phyloP scores from a whole-genome alignment of 2,888 invertebrate genomes.

The Crossocerus cetratus region DNA sequence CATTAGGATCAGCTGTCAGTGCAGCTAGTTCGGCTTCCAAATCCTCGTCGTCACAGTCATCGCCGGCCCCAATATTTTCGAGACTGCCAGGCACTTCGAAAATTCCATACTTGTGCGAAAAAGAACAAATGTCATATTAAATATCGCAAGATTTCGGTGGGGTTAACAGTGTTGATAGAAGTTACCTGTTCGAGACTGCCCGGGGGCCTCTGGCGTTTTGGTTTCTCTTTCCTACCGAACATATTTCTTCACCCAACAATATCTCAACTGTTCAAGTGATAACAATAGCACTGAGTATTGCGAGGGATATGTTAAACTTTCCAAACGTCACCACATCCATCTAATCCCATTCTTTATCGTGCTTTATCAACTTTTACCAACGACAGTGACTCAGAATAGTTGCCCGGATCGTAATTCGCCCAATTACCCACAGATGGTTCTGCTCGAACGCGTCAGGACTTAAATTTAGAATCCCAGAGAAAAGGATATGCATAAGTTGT shows the following conservation, averaged over 20 bases:
- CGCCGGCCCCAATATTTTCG: constrained; percentile 80
- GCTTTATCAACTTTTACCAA: too few relatives aligned
- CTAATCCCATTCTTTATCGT: too few relatives aligned
- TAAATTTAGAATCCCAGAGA: too few relatives aligned
- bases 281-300: background rate
- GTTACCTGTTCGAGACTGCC: constrained; percentile 70
- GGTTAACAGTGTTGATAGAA: constrained; percentile 13
- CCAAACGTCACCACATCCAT: too few relatives aligned
- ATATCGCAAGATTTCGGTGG: constrained; percentile 13
- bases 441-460: too few relatives aligned
- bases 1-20: constrained; percentile 78
- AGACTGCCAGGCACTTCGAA: constrained; percentile 84
- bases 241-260: constrained; percentile 42
- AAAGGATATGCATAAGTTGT: too few relatives aligned
- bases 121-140: constrained; percentile 13
- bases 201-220: constrained; percentile 61
- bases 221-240: constrained; percentile 71
- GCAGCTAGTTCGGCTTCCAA: constrained; percentile 92
- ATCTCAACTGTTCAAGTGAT: background rate
- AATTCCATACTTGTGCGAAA: constrained; percentile 83
- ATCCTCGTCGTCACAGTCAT: constrained; percentile 85
- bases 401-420: too few relatives aligned
- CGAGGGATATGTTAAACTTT: too few relatives aligned
- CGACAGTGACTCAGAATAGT: too few relatives aligned
- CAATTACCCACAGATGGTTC: too few relatives aligned